Conservation (phyloP, 2,113 vertebrate genomes). For the Oryzias javanicus region DNA sequence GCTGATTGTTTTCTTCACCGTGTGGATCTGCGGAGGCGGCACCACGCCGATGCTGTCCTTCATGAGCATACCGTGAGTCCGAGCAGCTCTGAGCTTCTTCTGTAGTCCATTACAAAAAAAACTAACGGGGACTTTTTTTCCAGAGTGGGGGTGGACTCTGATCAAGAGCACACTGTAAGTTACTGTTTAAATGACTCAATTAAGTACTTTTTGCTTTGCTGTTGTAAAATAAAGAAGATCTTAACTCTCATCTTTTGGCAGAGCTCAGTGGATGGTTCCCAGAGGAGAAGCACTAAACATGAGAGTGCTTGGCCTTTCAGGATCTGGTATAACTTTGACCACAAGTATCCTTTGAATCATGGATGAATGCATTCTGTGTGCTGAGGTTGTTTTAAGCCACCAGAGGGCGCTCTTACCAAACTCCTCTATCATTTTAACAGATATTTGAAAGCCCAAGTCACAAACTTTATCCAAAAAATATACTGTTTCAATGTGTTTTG, state of each 20-base stretch:
- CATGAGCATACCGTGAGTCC: conserved; percentile 86
- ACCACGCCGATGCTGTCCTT: conserved; percentile 93
- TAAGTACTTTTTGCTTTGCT: background rate
- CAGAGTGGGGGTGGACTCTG: conserved; percentile 94
- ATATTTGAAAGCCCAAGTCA: background rate
- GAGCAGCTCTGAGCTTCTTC: background rate
- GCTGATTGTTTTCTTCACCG: conserved; percentile 95
- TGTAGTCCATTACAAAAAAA: background rate
- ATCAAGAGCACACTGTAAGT: conserved; percentile 89
- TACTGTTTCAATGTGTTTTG: too few species aligned
- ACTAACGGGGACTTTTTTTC: background rate
- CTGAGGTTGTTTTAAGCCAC: conserved; percentile 10
- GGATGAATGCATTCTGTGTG: background rate
- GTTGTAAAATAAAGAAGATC: background rate
- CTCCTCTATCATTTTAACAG: background rate
- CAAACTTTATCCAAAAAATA: background rate
- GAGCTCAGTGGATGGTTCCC: conserved; percentile 77
- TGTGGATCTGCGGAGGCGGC: conserved; percentile 95
- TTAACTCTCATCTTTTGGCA: conserved; percentile 5
- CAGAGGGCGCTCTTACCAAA: conserved; percentile 37
- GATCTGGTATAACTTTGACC: conserved; percentile 97
- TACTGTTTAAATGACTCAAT: background rate
- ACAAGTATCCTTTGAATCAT: conserved; percentile 87
- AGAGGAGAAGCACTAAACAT: conserved; percentile 86
- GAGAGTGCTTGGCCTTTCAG: conserved; percentile 96